phyloP scores from a whole-genome alignment of 1,140 invertebrate genomes.

The Drosophila sturtevanti region DNA sequence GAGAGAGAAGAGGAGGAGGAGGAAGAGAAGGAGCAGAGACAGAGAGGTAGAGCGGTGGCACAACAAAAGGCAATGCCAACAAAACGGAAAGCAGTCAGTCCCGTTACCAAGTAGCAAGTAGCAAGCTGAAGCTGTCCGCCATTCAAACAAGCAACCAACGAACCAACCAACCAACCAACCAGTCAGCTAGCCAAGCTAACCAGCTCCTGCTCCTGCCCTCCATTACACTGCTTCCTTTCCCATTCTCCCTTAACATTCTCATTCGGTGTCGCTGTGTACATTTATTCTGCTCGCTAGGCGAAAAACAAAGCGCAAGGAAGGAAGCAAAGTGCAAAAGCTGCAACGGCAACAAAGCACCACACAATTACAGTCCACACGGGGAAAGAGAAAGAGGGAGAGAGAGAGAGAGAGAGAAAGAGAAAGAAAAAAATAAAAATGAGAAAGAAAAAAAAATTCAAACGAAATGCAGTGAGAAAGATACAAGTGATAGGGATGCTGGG shows the following conservation, averaged over 20 bases:
- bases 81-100: conserved; percentile 58
- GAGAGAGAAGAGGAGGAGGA: not conserved
- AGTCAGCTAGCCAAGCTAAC: conserved; percentile 19
- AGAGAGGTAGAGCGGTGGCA: not conserved
- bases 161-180: conserved; percentile 29
- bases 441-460: not conserved
- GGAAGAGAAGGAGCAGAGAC: not conserved
- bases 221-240: no score
- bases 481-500: not conserved
- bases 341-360: conserved; percentile 72
- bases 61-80: conserved; percentile 53
- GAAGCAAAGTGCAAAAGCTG: conserved; percentile 80
- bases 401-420: not conserved
- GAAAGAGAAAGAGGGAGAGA: not conserved
- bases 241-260: conserved; percentile 9
- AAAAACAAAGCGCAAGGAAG: conserved; percentile 73
- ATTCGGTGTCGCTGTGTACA: conserved; percentile 22
- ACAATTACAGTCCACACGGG: conserved; percentile 63
- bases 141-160: conserved; percentile 55
- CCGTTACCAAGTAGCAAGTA: conserved; percentile 44
- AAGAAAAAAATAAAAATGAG: not conserved
- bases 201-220: not conserved
- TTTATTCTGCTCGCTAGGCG: conserved; percentile 65
- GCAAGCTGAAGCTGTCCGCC: conserved; percentile 61
- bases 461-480: not conserved